phyloP scores from a whole-genome alignment of 2,888 invertebrate species.

The Brachyopa scutellaris region DNA sequence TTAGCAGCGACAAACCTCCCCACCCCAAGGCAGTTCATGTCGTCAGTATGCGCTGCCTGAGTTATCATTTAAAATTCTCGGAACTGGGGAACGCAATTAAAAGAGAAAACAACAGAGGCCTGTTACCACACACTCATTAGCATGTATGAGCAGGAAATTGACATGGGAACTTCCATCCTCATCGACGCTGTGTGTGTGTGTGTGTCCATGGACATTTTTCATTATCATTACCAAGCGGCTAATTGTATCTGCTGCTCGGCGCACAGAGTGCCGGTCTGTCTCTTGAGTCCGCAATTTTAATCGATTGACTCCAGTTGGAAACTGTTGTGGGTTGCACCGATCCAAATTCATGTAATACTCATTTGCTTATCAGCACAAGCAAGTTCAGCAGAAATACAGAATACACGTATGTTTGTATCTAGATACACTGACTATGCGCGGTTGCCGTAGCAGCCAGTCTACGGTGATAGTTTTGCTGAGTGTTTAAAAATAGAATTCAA shows the following conservation, averaged over 20 bases:
- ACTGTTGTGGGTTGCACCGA: not conserved
- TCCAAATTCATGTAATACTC: slow-evolving; percentile 2
- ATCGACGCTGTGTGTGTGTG: slow-evolving; percentile 9
- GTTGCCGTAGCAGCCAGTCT: not conserved
- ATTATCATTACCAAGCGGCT: slow-evolving; percentile 19
- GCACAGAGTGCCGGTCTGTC: slow-evolving; percentile 6
- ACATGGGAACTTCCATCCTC: slow-evolving; percentile 41
- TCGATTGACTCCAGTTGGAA: slow-evolving; percentile 28
- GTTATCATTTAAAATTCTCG: slow-evolving; percentile 7
- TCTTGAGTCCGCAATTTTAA: slow-evolving; percentile 21
- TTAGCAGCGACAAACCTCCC: too few relatives aligned
- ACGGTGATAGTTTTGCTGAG: slow-evolving; percentile 13
- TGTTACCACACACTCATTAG: not conserved
- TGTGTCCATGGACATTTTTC: slow-evolving; percentile 10
- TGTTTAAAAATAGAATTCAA: slow-evolving; percentile 47
- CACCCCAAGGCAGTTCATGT: too few relatives aligned
- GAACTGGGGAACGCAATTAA: not conserved
- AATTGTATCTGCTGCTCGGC: slow-evolving; percentile 7
- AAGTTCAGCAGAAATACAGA: slow-evolving; percentile 1
- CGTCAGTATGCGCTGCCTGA: too few relatives aligned
- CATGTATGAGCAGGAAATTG: slow-evolving; percentile 24
- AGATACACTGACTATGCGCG: not conserved
- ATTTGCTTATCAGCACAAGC: slow-evolving; percentile 8
- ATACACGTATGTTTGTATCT: slow-evolving; percentile 5
- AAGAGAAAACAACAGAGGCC: slow-evolving; percentile 1